Evolutionary conservation across 2,888 invertebrate genomes (phyloP), one percentile per base, ranked within the genome.

Genomic region (Lycaena phlaeas): DNA sequence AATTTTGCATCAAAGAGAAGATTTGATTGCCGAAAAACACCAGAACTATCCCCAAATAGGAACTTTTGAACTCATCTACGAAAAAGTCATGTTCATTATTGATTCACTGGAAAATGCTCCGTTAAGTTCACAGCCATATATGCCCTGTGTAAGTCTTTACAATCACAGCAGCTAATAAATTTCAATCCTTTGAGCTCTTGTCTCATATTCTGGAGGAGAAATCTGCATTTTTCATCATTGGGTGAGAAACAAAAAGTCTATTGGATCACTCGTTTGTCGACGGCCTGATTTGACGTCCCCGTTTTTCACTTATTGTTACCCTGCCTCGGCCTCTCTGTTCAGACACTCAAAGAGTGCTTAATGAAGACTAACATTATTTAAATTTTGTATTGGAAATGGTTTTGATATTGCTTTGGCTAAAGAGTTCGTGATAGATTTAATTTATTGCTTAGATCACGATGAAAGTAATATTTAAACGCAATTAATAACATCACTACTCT

Each of bases 251-350:
- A 55, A 56, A 56, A 56, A 56, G 48, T 49, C 51, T 51, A 51
- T 54, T 49, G 54, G 53, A 51, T 53, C 54, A 49, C 49, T 54
- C 54, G 53, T 56, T 54, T 53, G 56, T 53, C 49, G 53, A 49
- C 49, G 38, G 48, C 45, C 51, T 50, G 49, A 51, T 54, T 49
- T 52, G 52, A 47, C 50, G 53, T 49, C 44, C 49, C 46, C 54
- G 37, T 55, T 52, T 57, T 53, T 46, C 43, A 40, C 49, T 57
- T 54, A 53, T 54, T 55, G 42, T 46, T 39, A 43, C 42, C 36
- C 45, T 31, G 46, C 50, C 49, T 31, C 40, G 36, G 44, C 38
- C 43, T 45, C 34, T 45, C 17, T 31, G 39, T 36, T 38, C 42
- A 29, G 40, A 40, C 37, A 10, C n/a, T 30, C 30, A 15, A 29